Conservation (phyloP, 2,888 invertebrate species). For the Yponomeuta plumbellus region DNA sequence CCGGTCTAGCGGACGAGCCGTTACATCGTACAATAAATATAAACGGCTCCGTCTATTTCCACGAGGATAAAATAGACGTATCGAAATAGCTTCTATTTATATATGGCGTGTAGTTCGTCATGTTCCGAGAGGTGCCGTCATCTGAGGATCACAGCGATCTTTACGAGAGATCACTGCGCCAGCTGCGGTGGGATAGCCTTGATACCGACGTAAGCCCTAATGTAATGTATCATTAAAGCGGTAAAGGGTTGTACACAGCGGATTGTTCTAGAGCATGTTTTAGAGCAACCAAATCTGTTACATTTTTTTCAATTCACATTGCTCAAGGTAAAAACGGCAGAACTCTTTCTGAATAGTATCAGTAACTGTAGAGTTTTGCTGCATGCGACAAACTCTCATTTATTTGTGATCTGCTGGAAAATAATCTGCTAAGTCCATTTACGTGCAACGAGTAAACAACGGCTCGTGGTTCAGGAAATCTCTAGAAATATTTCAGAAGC, state of each 20-base stretch:
- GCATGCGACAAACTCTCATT: too few relatives aligned
- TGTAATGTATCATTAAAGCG: background rate
- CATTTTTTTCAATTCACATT: background rate
- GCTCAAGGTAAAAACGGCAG: too few relatives aligned
- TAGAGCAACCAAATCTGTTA: background rate
- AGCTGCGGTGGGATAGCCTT: background rate
- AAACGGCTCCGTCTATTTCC: background rate
- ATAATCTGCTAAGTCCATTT: too few relatives aligned
- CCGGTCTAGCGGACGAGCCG: background rate
- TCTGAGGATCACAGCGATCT: background rate
- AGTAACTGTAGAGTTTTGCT: too few relatives aligned
- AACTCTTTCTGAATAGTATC: too few relatives aligned
- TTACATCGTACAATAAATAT: background rate
- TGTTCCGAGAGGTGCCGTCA: slow-evolving; percentile 1
- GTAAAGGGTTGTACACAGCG: background rate
- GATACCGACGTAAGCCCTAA: background rate
- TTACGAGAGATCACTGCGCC: background rate
- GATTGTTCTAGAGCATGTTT: background rate
- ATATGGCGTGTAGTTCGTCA: background rate
- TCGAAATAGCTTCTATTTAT: background rate
- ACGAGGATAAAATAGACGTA: slow-evolving; percentile 1
- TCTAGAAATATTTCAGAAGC: too few relatives aligned
- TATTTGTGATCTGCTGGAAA: too few relatives aligned
- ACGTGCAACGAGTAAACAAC: too few relatives aligned
- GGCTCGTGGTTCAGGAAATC: too few relatives aligned